Evolutionary conservation across 2,888 invertebrate species (phyloP), one percentile per base, ranked within the genome.

Genomic region (Spisula solida): DNA sequence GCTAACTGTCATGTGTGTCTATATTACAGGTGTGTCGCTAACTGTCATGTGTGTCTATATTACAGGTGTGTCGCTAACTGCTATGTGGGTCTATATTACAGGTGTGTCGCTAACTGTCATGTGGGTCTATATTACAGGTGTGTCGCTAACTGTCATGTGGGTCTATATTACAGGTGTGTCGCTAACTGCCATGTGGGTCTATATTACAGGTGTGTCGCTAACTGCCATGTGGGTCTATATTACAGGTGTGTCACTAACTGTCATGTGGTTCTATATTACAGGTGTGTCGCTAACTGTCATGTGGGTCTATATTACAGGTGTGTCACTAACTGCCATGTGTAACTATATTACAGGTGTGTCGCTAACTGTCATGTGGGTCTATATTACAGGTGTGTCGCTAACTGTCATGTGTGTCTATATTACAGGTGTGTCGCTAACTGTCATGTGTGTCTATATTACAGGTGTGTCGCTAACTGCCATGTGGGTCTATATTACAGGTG

Each of bases 61-160:
- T 56, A 4, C 47, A 86, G 86, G 16, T 86, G 86, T 55, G 82
- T 86, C 14, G 82, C 82, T 55, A 86, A 86, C 34, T 86, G 86
- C 34, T 75, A 81, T 12, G 56, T 82, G 29, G 86, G 86, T 31
- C n/a, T n/a, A 25, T 6, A n/a, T 81, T 56, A 4, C 47, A 86
- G 86, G 16, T 86, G 86, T 55, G 82, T 86, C 14, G 82, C 82
- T 55, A 86, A 86, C 34, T 86, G 86, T 55, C 82, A 81, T 12
- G 56, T 82, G 29, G 86, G 86, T 31, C n/a, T n/a, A 25, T 6
- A n/a, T 81, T 56, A 4, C 47, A 86, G 86, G 16, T 86, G 86
- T 55, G 82, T 86, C 14, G 82, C 82, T 55, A 86, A 86, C 34
- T 86, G 86, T 55, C 82, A 81, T 12, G 56, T 82, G 29, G 86